Base-by-base conservation (phyloP, 2,888 invertebrate species). In the Eucriotettix oculatus region DNA sequence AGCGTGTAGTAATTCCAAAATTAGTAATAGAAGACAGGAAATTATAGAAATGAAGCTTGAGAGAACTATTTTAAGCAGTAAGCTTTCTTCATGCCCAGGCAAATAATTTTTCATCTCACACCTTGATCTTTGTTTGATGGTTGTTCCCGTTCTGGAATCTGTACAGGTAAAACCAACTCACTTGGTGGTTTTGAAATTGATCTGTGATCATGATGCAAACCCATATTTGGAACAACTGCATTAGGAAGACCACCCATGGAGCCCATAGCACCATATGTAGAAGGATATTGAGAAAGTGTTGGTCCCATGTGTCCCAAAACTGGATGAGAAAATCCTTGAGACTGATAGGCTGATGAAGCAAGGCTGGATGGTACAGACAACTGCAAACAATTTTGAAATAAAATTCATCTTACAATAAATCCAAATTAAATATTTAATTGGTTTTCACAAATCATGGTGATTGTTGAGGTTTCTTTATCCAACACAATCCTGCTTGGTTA, bases 351-450 rank as follows among this genome's bases (percentile, higher is more conserved):
- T 63, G 74, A 77, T 10, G 79, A 79, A 29, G 81, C 81, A 70
- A 85, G 77, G 55, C 55, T 16, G 57, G 84, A 80, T 52, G 85
- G 86, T 69, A 87, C 83, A 64, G 88, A 89, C 76, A 87, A 84
- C 79, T 88, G 85, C 12, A 57, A 43, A n/a, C 10, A n/a, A 17
- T 57, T 16, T 44, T 29, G 16, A 40, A 40, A 11, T 9, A 1
- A 52, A 42, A 17, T n/a, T 12, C 40, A 11, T n/a, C 14, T 52
- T 10, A 14, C 40, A 55, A 41, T 55, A 10, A 2, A 11, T 7
- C 16, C 17, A 16, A 55, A 29, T 40, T 29, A 29, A 29, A 29
- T 7, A 29, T 29, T 29, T 29, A 5, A 29, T 29, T 29, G 29
- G 29, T 29, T 7, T 7, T 29, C 29, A 29, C 29, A 5, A 29